Evolutionary conservation across 2,888 invertebrate species (phyloP).

Genomic region (Parnassius smintheus): DNA sequence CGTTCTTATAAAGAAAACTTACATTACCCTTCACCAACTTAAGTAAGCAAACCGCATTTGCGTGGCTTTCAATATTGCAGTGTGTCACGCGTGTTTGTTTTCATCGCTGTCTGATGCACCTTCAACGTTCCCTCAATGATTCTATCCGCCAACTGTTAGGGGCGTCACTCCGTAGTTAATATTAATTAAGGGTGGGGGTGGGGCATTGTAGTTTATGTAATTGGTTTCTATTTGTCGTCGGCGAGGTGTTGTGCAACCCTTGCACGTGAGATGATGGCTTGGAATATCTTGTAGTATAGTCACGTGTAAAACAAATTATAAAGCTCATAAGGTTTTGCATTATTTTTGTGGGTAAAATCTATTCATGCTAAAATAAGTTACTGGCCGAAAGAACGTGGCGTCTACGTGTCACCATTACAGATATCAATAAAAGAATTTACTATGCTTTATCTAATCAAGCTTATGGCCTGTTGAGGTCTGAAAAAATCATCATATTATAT

Average conservation of each 20-base stretch:
- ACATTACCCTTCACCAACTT: too few species aligned
- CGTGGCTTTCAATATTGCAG: constrained; percentile 31
- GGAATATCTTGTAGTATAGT: constrained; percentile 23
- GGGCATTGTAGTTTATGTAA: constrained; percentile 48
- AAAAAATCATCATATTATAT: too few species aligned
- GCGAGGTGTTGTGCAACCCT: constrained; percentile 37
- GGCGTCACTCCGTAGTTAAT: constrained; percentile 65
- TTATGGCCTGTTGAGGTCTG: too few species aligned
- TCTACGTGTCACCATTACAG: too few species aligned
- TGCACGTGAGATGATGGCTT: constrained; percentile 30
- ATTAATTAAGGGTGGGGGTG: constrained; percentile 58
- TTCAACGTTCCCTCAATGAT: constrained; percentile 58
- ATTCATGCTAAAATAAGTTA: too few species aligned
- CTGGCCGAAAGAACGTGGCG: too few species aligned
- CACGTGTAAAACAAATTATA: too few species aligned
- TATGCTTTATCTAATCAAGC: too few species aligned
- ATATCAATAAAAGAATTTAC: too few species aligned
- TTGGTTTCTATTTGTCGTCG: constrained; percentile 48
- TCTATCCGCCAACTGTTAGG: constrained; percentile 53
- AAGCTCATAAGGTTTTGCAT: too few species aligned
- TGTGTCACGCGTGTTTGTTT: constrained; percentile 63
- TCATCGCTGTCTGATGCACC: constrained; percentile 67
- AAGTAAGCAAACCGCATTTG: not conserved
- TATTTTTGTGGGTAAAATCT: too few species aligned
- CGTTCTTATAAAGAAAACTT: too few species aligned